phyloP scores from a whole-genome alignment of 2,797 vertebrate genomes.

The Cryptoblepharus egeriae region DNA sequence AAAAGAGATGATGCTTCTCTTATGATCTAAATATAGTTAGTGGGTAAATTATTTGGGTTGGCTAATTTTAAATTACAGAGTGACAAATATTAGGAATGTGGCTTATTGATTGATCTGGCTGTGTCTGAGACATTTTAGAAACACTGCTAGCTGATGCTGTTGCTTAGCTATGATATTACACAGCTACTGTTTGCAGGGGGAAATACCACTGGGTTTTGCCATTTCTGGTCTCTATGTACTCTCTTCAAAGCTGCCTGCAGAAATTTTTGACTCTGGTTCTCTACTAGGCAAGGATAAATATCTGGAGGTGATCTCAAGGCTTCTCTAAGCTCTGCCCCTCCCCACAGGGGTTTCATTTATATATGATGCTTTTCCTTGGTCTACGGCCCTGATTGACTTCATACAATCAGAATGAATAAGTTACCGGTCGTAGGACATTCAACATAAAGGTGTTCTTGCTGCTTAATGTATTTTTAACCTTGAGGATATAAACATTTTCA shows the following conservation, averaged over 20 bases:
- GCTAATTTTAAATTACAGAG: not conserved
- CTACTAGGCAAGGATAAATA: not conserved
- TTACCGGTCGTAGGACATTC: no score
- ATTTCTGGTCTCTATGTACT: constrained; percentile 30
- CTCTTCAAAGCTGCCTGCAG: not conserved
- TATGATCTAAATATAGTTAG: constrained; percentile 19
- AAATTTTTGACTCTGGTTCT: not conserved
- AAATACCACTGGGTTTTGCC: not conserved
- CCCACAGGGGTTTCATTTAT: not conserved
- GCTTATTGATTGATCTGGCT: not conserved
- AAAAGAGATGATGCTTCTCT: constrained; percentile 32
- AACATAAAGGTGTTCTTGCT: not conserved
- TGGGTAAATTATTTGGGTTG: not conserved
- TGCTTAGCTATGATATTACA: not conserved
- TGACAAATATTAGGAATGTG: not conserved
- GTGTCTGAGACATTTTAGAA: not conserved
- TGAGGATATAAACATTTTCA: not conserved
- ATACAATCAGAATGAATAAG: not conserved
- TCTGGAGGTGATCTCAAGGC: not conserved
- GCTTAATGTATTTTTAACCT: not conserved
- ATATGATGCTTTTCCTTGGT: not conserved
- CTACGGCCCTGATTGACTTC: not conserved
- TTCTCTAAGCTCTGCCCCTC: constrained; percentile 37
- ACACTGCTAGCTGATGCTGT: not conserved
- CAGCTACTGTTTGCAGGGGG: not conserved